phyloP scores from a whole-genome alignment of 2,888 invertebrate genomes.

The Panorpa germanica region DNA sequence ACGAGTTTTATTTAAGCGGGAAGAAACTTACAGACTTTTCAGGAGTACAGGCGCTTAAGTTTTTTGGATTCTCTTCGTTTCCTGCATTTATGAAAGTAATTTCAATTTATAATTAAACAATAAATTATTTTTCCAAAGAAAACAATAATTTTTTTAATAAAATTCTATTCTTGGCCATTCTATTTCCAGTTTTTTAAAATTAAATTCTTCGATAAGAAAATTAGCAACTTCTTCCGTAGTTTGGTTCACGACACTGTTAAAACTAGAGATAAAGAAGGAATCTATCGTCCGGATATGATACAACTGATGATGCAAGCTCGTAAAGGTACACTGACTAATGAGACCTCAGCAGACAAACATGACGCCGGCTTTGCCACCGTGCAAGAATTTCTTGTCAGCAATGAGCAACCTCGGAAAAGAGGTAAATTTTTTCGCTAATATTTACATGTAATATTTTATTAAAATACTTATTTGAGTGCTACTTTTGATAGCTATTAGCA shows the following conservation, averaged over 20 bases:
- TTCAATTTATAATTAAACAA: no score
- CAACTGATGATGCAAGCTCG: slow-evolving; percentile 33
- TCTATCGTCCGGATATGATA: slow-evolving; percentile 31
- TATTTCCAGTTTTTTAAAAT: no score
- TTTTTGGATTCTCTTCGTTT: not conserved
- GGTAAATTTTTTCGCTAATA: no score
- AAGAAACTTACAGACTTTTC: slow-evolving; percentile 6
- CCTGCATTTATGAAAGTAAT: slow-evolving; percentile 2
- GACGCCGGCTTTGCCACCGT: slow-evolving; percentile 17
- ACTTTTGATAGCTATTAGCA: no score
- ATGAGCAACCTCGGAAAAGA: no score
- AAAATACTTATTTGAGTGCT: no score
- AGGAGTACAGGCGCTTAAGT: not conserved
- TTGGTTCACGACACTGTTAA: slow-evolving; percentile 23
- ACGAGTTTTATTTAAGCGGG: slow-evolving; percentile 16
- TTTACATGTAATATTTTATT: no score
- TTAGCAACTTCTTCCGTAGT: slow-evolving; percentile 20
- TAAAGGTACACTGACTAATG: slow-evolving; percentile 18
- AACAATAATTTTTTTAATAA: no score
- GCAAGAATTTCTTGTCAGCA: no score
- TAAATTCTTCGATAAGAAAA: slow-evolving; percentile 14
- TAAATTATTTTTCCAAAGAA: no score
- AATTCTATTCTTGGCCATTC: no score
- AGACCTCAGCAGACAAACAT: slow-evolving; percentile 10
- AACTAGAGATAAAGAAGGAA: slow-evolving; percentile 20